Evolutionary conservation across 2,888 invertebrate genomes (phyloP).

Genomic region (Glaucopsyche alexis): DNA sequence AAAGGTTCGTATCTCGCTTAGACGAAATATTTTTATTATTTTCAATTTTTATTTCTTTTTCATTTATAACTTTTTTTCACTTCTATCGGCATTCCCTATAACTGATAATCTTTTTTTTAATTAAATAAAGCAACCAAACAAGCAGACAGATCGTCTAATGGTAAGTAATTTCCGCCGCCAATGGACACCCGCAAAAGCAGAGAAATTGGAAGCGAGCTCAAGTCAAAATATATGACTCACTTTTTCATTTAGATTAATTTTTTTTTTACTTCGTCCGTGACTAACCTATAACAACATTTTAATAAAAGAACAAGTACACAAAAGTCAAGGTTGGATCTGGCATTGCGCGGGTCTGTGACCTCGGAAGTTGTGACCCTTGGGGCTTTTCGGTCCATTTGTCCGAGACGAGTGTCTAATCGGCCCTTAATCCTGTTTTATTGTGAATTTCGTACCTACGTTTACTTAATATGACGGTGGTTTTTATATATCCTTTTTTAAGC

Average conservation of each 20-base stretch:
- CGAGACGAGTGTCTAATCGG: constrained; percentile 1
- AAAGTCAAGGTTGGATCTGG: constrained; percentile 13
- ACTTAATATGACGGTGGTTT: background rate
- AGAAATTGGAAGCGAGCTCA: no score
- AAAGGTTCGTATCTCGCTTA: no score
- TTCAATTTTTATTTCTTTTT: no score
- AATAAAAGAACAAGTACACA: background rate
- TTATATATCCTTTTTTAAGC: background rate
- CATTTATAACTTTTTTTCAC: no score
- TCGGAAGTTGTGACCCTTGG: constrained; percentile 1
- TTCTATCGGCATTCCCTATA: no score
- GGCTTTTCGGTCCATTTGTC: constrained; percentile 18
- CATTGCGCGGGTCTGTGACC: constrained; percentile 1
- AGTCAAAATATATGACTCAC: no score
- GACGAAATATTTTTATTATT: no score
- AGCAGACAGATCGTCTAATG: no score
- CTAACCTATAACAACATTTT: background rate
- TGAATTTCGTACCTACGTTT: background rate
- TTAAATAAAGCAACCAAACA: no score
- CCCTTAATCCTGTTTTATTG: constrained; percentile 1
- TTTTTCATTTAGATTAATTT: background rate
- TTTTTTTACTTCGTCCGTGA: background rate
- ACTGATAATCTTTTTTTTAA: no score
- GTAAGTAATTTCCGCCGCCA: no score
- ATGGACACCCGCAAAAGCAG: no score